These are phyloP conservation scores for Apocheima hispidaria DNA, from an alignment of 2,888 invertebrate genomes.

Conservation along the genomic window DNA sequence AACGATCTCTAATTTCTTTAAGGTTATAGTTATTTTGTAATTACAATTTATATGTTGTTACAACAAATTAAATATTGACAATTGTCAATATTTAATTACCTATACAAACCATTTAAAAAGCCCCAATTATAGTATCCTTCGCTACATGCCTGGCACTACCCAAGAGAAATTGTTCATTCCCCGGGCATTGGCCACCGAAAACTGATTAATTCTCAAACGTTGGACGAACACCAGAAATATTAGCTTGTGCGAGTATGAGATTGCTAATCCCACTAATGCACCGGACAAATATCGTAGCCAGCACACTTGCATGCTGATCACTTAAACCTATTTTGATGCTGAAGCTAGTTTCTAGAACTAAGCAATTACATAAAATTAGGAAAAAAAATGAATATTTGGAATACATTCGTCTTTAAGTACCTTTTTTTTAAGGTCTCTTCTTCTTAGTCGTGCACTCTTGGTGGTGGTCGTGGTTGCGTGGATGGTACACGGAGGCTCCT, in stretches of 20 bases:
- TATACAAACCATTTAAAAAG: constrained; percentile 14
- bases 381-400: too few relatives aligned
- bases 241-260: constrained; percentile 78
- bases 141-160: constrained; percentile 28
- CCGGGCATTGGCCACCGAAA: constrained; percentile 60
- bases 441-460: too few relatives aligned
- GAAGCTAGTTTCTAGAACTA: constrained; percentile 8
- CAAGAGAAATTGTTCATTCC: constrained; percentile 59
- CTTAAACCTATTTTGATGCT: constrained; percentile 53
- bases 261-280: constrained; percentile 85
- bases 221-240: constrained; percentile 79
- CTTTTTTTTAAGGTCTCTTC: too few relatives aligned
- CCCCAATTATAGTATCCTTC: constrained; percentile 27
- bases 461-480: too few relatives aligned
- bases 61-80: too few relatives aligned
- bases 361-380: neutral
- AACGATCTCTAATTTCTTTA: too few relatives aligned
- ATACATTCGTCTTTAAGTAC: too few relatives aligned
- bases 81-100: too few relatives aligned
- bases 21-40: too few relatives aligned
- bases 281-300: constrained; percentile 75
- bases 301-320: constrained; percentile 64
- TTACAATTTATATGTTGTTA: too few relatives aligned
- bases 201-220: constrained; percentile 80
- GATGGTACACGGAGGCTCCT: too few relatives aligned